Evolutionary conservation across 92 coral and sea anemone genomes (phyloP).

Genomic region (Paramuricea clavata): DNA sequence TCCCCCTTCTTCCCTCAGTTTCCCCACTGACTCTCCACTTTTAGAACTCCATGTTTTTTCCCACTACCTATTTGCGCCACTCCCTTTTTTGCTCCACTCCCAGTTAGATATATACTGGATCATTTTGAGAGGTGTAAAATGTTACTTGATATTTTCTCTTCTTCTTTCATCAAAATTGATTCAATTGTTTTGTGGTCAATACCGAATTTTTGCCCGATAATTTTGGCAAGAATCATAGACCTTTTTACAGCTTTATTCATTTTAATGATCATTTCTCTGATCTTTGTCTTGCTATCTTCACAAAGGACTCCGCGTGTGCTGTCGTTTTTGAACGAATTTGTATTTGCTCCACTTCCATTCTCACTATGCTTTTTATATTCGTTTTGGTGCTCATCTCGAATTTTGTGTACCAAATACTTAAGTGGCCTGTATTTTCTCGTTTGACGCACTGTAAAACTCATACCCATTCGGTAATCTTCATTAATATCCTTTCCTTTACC

Average conservation of each 20-base stretch:
- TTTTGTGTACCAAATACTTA: neutral
- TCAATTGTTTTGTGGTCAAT: conserved; percentile 74
- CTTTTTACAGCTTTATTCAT: conserved; percentile 82
- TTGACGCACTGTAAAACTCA: neutral
- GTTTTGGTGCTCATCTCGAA: neutral
- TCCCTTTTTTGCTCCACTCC: no score
- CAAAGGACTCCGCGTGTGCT: conserved; percentile 59
- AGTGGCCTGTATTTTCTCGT: no score
- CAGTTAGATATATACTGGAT: neutral
- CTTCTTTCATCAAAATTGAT: conserved; percentile 42
- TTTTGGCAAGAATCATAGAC: conserved; percentile 80
- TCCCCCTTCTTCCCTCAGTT: no score
- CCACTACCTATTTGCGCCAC: no score
- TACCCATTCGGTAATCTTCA: no score
- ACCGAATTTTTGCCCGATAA: conserved; percentile 87
- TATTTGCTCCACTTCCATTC: neutral
- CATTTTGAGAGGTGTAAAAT: neutral
- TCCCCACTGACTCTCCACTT: no score
- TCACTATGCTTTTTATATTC: neutral
- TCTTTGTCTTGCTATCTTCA: conserved; percentile 77
- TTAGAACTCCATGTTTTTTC: no score
- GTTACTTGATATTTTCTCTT: conserved; percentile 8
- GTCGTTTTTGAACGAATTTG: conserved; percentile 23
- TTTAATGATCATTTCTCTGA: conserved; percentile 74
- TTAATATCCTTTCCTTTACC: no score